These are phyloP conservation scores for Scaptomyza polygonia DNA, from an alignment of 2,888 invertebrate species.

Conservation along the genomic window DNA sequence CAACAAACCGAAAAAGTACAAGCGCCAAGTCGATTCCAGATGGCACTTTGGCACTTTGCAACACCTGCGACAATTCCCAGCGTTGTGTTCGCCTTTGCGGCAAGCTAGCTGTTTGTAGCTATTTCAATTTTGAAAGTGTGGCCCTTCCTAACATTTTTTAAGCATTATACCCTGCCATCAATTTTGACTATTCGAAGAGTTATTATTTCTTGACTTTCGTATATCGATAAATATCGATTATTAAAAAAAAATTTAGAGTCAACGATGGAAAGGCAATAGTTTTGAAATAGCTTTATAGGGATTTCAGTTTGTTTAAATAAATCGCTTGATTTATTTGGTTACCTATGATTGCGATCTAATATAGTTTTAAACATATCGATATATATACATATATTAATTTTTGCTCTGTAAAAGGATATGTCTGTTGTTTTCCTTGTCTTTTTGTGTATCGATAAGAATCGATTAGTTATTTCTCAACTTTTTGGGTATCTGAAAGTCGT, in stretches of 20 bases:
- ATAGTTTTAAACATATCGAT: not conserved
- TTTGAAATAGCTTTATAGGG: too few species aligned
- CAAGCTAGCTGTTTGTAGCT: constrained; percentile 16
- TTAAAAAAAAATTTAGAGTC: not conserved
- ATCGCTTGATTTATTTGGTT: too few species aligned
- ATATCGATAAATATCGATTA: constrained; percentile 5
- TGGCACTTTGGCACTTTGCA: constrained; percentile 72
- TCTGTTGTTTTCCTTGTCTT: too few species aligned
- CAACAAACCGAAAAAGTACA: constrained; percentile 5
- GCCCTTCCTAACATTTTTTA: constrained; percentile 2
- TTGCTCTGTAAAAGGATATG: too few species aligned
- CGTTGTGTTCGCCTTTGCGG: constrained; percentile 12
- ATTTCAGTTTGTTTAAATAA: too few species aligned
- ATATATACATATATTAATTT: too few species aligned
- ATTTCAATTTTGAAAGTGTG: constrained; percentile 27
- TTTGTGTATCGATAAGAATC: not conserved
- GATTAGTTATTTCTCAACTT: not conserved
- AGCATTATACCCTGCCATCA: constrained; percentile 6
- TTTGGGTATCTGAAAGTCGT: not conserved
- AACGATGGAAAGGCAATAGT: too few species aligned
- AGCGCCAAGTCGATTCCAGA: constrained; percentile 39
- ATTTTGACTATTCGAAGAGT: not conserved
- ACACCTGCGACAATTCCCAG: constrained; percentile 81
- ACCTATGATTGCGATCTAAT: too few species aligned
- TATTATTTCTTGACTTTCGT: not conserved